A percentile compares a stretch with the other conserved stretches of the same genome.
These are phyloP conservation scores for Lepas anatifera DNA, from an alignment of 2,888 invertebrate genomes.

Conservation along the genomic window DNA sequence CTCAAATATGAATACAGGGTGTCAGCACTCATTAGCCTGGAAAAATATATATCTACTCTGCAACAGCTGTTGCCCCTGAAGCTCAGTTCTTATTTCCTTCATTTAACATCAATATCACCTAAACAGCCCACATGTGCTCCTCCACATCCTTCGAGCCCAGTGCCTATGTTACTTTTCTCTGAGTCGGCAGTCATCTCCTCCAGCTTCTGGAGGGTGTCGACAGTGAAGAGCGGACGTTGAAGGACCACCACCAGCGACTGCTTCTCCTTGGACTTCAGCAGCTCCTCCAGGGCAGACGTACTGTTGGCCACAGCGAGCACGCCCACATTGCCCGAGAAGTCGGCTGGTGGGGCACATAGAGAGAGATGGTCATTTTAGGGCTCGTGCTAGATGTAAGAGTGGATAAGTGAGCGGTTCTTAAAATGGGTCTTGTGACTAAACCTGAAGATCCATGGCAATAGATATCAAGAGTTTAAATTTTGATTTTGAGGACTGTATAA, in stretches of 20 bases:
- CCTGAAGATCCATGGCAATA: neutral
- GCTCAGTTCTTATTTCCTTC: too few relatives aligned
- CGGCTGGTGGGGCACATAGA: slow-evolving; percentile 31
- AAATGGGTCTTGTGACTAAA: neutral
- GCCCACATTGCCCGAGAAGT: slow-evolving; percentile 66
- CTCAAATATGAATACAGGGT: too few relatives aligned
- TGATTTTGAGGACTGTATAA: too few relatives aligned
- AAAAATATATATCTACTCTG: too few relatives aligned
- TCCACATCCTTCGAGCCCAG: too few relatives aligned
- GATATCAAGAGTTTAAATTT: too few relatives aligned
- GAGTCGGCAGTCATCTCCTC: neutral
- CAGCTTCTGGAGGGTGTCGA: neutral
- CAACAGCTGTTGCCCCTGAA: too few relatives aligned
- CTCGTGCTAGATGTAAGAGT: neutral
- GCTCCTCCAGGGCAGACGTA: slow-evolving; percentile 54
- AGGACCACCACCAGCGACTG: slow-evolving; percentile 67
- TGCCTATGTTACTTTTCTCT: too few relatives aligned
- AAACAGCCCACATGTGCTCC: too few relatives aligned
- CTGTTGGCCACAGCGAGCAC: slow-evolving; percentile 59
- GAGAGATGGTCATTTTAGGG: neutral
- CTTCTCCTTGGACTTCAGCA: slow-evolving; percentile 54
- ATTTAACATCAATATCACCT: too few relatives aligned
- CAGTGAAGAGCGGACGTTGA: slow-evolving; percentile 46
- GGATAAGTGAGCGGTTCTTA: neutral
- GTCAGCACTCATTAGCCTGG: too few relatives aligned